Evolutionary conservation across 2,797 vertebrate species (phyloP), one percentile per base, ranked within the genome.

Genomic region (Halcyon badia): DNA sequence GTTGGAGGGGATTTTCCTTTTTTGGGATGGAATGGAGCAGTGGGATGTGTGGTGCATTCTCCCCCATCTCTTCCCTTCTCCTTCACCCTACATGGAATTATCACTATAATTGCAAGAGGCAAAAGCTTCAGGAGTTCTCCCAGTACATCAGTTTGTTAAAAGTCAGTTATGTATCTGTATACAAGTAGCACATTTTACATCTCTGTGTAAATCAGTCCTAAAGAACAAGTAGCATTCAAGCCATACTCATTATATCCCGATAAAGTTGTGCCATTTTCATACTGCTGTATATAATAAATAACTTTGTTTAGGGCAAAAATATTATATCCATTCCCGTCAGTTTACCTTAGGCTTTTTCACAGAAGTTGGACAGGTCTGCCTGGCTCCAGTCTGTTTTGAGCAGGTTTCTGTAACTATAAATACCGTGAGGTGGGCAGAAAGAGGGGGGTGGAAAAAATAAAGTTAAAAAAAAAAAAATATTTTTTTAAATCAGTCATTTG

Each of bases 281-380:
- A 66, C 11, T 5, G 5, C 1, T 15, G 1, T 10, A 46, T 3
- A 8, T 26, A 79, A 73, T 49, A 58, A 58, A n/a, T 15, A 42
- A 15, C 17, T 66, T 58, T 31, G 6, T 44, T 75, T 9, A 77
- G 52, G 35, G 7, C 25, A 90, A 78, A 70, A 73, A 11, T 3
- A 5, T 49, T 69, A 31, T 7, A 52, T 41, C n/a, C 4, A 48
- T 79, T 86, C 39, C 20, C 41, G 37, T 66, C 42, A 46, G 79
- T 93, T 98, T 98, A 99, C 99, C 98, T 98, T 98, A 25, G 72
- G 75, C 87, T 98, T 97, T 35, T 97, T 93, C 90, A 95, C 96
- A 85, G 95, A 90, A 95, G 93, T 54, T 89, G 96, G 79, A 87
- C 69, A 83, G 77, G 81, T 96, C 68, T 96, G 92, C 95, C 97